Percentiles rank a stretch among this genome's conserved stretches.
phyloP scores from a whole-genome alignment of 2,888 invertebrate genomes.

The Agrochola lota region DNA sequence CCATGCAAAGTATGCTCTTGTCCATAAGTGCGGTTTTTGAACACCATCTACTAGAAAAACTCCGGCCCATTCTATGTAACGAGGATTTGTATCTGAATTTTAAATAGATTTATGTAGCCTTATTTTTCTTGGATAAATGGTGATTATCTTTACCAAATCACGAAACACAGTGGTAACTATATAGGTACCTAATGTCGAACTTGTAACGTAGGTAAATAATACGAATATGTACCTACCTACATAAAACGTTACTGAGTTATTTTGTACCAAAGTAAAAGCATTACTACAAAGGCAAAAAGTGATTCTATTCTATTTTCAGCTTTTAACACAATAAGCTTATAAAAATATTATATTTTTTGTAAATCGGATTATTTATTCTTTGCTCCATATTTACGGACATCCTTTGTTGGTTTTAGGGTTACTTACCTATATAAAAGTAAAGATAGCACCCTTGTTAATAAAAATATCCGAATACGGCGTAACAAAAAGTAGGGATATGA shows the following conservation, averaged over 20 bases:
- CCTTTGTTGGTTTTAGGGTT: constrained; percentile 22
- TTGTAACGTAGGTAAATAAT: not conserved
- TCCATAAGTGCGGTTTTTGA: too few relatives aligned
- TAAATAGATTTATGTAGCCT: not conserved
- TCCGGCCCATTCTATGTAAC: not conserved
- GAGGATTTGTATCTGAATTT: not conserved
- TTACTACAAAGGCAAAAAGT: constrained; percentile 8
- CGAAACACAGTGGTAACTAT: not conserved
- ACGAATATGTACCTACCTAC: not conserved
- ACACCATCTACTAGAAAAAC: not conserved
- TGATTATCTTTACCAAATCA: not conserved
- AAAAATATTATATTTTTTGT: constrained; percentile 17
- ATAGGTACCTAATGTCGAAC: not conserved
- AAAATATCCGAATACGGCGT: too few relatives aligned
- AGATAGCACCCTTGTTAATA: not conserved
- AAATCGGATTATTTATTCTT: constrained; percentile 35
- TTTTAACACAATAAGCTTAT: constrained; percentile 33
- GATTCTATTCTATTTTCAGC: constrained; percentile 27
- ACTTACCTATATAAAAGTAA: constrained; percentile 7
- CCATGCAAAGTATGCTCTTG: too few relatives aligned
- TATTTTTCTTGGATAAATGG: not conserved
- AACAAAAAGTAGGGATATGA: too few relatives aligned
- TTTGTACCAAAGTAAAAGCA: constrained; percentile 20
- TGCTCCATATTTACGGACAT: constrained; percentile 17
- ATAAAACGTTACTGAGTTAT: constrained; percentile 1